Percentiles rank a stretch among this genome's conserved stretches.
These are phyloP conservation scores for Labroides dimidiatus DNA, from an alignment of 2,797 vertebrate genomes.

Conservation along the genomic window DNA sequence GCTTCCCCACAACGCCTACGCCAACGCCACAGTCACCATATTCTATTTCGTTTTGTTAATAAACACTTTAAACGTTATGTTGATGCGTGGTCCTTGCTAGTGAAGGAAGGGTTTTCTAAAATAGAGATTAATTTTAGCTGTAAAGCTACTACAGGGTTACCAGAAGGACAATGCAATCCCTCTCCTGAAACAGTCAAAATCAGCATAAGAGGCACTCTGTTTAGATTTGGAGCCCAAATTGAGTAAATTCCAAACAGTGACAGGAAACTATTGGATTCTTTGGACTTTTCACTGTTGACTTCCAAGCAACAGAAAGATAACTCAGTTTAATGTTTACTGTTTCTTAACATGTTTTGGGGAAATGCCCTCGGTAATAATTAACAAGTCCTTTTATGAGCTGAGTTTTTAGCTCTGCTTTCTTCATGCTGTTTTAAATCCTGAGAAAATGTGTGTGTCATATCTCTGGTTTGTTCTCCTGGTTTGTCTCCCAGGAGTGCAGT, in stretches of 20 bases:
- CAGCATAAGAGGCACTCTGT: too few relatives aligned
- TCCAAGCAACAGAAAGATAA: background rate
- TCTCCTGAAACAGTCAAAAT: too few relatives aligned
- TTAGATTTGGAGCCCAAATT: background rate
- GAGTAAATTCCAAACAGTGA: background rate
- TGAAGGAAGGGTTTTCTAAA: too few relatives aligned
- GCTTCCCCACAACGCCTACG: too few relatives aligned
- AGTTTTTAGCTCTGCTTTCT: slow-evolving; percentile 10
- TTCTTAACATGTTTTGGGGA: slow-evolving; percentile 23
- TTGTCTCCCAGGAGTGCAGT: slow-evolving; percentile 19
- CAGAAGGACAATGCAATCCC: too few relatives aligned
- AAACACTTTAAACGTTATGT: too few relatives aligned
- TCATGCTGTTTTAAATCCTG: slow-evolving; percentile 3
- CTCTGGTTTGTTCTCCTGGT: slow-evolving; percentile 46
- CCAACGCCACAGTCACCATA: too few relatives aligned
- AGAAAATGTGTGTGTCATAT: slow-evolving; percentile 40
- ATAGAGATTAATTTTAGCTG: too few relatives aligned
- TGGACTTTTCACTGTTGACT: slow-evolving; percentile 4
- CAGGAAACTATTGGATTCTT: background rate
- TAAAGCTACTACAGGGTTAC: too few relatives aligned
- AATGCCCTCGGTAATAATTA: slow-evolving; percentile 52
- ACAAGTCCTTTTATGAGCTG: slow-evolving; percentile 4
- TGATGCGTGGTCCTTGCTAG: too few relatives aligned
- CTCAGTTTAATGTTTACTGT: slow-evolving; percentile 46
- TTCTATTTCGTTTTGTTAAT: too few relatives aligned